A percentile compares a stretch with the other conserved stretches of the same genome.
These are phyloP conservation scores for Sardina pilchardus DNA, from an alignment of 2,113 vertebrate genomes.

Conservation along the genomic window DNA sequence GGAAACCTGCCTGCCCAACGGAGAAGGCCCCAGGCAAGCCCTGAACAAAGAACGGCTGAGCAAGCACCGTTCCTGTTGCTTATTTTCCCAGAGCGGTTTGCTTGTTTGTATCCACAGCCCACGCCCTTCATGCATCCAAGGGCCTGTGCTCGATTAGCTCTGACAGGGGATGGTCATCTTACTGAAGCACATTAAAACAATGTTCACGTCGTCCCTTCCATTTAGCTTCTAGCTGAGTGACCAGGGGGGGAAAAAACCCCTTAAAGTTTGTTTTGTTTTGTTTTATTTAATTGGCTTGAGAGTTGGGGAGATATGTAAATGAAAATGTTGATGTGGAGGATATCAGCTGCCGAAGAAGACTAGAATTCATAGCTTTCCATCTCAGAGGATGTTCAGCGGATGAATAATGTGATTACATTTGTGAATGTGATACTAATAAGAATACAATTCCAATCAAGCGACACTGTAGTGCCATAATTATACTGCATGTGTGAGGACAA, in stretches of 20 bases:
- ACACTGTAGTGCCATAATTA: not conserved
- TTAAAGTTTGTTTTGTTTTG: not conserved
- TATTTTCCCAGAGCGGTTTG: not conserved
- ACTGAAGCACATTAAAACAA: conserved; percentile 29
- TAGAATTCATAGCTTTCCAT: not conserved
- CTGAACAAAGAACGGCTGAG: not conserved
- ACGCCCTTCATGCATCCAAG: not conserved
- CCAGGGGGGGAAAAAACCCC: not conserved
- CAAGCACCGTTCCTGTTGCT: not conserved
- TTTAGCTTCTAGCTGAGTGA: conserved; percentile 21
- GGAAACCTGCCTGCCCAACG: not conserved
- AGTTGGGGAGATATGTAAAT: not conserved
- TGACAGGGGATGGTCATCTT: conserved; percentile 23
- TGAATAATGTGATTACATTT: not conserved
- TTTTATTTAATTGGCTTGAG: not conserved
- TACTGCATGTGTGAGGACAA: not conserved
- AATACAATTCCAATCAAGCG: not conserved
- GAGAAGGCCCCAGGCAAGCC: not conserved
- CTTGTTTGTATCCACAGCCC: conserved; percentile 9
- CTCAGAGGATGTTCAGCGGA: not conserved
- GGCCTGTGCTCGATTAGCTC: not conserved
- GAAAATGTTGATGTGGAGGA: not conserved
- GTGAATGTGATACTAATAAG: not conserved
- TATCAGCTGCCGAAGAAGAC: not conserved
- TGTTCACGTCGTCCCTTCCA: conserved; percentile 20